Evolutionary conservation across 2,797 vertebrate genomes (phyloP), one percentile per base, ranked within the genome.

Genomic region (Molossus alvarezi): DNA sequence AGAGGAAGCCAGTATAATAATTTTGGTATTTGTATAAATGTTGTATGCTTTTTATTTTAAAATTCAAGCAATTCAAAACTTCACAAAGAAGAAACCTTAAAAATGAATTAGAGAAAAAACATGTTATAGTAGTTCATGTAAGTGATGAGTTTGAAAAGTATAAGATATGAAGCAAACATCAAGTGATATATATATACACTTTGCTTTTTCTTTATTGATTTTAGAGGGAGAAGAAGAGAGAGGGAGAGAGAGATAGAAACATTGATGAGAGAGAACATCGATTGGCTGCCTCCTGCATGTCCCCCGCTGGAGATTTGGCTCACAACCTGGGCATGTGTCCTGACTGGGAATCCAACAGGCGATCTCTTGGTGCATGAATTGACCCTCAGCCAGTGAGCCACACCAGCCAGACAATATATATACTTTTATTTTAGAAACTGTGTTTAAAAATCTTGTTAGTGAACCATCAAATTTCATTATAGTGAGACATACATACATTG

Each of bases 61-160:
- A 83, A 91, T 90, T 65, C 18, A 83, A 93, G 73, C 37, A 89
- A 58, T 60, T 90, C 1, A 94, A 95, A 90, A 51, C 27, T 77
- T 94, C 48, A 89, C 21, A 87, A 81, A 73, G 20, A 88, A 80
- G n/a, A 71, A 73, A 86, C 8, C 5, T 96, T 94, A 65, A 94
- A 77, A 95, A 53, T 83, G n/a, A 94, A 90, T 95, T 88, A 53
- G 48, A 76, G 81, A 82, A 73, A 15, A 92, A 83, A 41, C 0
- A 60, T 13, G 13, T 79, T 81, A 53, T 0, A 1, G 76, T 80
- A 79, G 67, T 48, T 89, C 91, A 62, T 45, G 37, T 41, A 82
- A 53, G 14, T 48, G 45, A 88, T 86, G 57, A 83, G 13, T 27
- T 73, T 81, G 29, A 94, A 84, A 92, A 89, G 37, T 9, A 62